Base-by-base conservation (phyloP, 1,140 invertebrate species). In the Battus philenor region DNA sequence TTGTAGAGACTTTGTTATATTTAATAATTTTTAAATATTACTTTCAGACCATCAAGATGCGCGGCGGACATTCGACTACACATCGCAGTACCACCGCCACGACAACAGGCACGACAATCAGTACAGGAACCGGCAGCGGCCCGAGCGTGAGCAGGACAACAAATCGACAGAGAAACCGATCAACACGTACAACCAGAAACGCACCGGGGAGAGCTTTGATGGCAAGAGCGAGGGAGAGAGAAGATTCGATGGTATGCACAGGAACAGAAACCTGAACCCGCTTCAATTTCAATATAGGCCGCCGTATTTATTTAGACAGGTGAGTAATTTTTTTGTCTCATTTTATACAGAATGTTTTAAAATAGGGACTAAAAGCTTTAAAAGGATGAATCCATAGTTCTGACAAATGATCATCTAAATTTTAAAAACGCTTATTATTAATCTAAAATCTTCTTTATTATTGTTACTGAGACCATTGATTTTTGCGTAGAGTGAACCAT, bases 241-340 rank as follows among this genome's bases (percentile, higher is more conserved):
- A 17, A 27, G 43, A 16, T 22, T 24, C 46, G 41, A 29, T 6
- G 44, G 18, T 12, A 7, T 15, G 15, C 10, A 8, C n/a, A 26
- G 47, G 18, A 11, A 43, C 6, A 41, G 38, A 27, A 38, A 17
- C 12, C 9, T 47, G 4, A 45, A 51, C 8, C 29, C 44, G 1
- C 18, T 47, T 4, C 44, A 26, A 1, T 16, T 53, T 11, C 50
- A 57, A 8, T 59, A 55, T 11, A 15, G 58, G 1, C 54, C 61
- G 32, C 65, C 54, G 2, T 58, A 59, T 29, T 22, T 61, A 24
- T 8, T 54, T 11, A 45, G 53, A 48, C 53, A 56, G 50, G 53
- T 61, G 18, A 32, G 27, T n/a, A n/a, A 9, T 18, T 6, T n/a
- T 13, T 8, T 7, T 5, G 6, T 26, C 13, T 6, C 7, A n/a